Percentiles rank a stretch among this genome's conserved stretches.
Conservation (phyloP, 37 sponge, comb jelly and placozoan genomes). For the Halichondria panicea region DNA sequence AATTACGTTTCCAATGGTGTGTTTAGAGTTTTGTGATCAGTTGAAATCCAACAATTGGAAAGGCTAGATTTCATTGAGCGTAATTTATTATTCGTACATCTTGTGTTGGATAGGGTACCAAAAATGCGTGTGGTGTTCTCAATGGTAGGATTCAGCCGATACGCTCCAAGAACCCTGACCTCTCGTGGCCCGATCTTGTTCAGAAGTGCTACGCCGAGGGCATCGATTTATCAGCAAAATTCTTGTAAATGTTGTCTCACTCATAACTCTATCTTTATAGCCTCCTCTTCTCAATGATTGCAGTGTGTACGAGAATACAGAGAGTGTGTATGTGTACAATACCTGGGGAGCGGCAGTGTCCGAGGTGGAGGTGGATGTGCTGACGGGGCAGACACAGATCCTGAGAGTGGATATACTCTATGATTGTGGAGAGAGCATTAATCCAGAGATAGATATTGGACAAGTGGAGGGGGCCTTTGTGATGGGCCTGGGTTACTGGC, state of each 20-base stretch:
- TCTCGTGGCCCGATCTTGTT: constrained; percentile 62
- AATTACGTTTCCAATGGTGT: no score
- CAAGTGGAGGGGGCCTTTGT: constrained; percentile 80
- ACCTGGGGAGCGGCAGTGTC: constrained; percentile 52
- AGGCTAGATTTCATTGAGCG: no score
- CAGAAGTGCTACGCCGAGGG: constrained; percentile 33
- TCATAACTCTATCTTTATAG: background rate
- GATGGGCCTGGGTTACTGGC: constrained; percentile 79
- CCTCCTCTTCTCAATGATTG: background rate
- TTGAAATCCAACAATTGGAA: no score
- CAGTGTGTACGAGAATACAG: constrained; percentile 42
- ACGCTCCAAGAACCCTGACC: background rate
- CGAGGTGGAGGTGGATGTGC: constrained; percentile 76
- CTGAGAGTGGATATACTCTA: constrained; percentile 70
- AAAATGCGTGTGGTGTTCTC: constrained; percentile 57
- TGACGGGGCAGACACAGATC: constrained; percentile 68
- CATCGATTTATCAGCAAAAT: constrained; percentile 53
- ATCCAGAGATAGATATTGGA: constrained; percentile 82
- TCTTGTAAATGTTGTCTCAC: background rate
- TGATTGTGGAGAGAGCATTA: constrained; percentile 82
- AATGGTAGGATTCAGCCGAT: constrained; percentile 52
- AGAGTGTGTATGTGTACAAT: constrained; percentile 38
- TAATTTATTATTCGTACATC: no score
- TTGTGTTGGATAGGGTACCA: constrained; percentile 50
- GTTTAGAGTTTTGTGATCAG: no score